Percentiles rank a stretch among this genome's conserved stretches.
These are phyloP conservation scores for Panzeria rudis DNA, from an alignment of 2,888 invertebrate species.

Conservation along the genomic window DNA sequence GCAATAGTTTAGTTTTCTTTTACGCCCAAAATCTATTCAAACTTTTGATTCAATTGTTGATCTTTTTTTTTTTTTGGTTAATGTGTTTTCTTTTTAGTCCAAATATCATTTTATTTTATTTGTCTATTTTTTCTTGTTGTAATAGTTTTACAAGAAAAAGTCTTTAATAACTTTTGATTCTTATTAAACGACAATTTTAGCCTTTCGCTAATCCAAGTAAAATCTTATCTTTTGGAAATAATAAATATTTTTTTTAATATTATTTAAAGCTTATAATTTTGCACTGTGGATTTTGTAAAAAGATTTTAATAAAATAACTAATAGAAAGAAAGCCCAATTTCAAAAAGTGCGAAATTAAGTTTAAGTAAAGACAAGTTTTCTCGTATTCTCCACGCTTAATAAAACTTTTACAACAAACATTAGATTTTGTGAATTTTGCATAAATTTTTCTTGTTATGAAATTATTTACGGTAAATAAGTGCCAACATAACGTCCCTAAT, in stretches of 20 bases:
- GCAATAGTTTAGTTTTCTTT: background rate
- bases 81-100: background rate
- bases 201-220: background rate
- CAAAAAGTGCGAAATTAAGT: too few relatives aligned
- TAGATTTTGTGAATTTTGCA: too few relatives aligned
- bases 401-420: too few relatives aligned
- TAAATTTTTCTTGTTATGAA: too few relatives aligned
- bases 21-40: slow-evolving; percentile 8
- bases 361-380: too few relatives aligned
- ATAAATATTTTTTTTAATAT: too few relatives aligned
- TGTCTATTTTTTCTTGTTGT: background rate
- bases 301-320: too few relatives aligned
- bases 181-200: background rate
- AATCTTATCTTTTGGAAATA: too few relatives aligned
- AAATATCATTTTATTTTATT: slow-evolving; percentile 10
- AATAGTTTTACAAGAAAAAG: background rate
- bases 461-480: too few relatives aligned
- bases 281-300: background rate
- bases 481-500: too few relatives aligned
- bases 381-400: too few relatives aligned
- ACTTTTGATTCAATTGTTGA: slow-evolving; percentile 5
- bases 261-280: background rate
- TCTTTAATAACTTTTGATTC: background rate
- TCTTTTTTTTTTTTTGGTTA: background rate
- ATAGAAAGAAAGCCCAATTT: too few relatives aligned